Conservation (phyloP, 2,113 vertebrate species). For the Cavia aperea region DNA sequence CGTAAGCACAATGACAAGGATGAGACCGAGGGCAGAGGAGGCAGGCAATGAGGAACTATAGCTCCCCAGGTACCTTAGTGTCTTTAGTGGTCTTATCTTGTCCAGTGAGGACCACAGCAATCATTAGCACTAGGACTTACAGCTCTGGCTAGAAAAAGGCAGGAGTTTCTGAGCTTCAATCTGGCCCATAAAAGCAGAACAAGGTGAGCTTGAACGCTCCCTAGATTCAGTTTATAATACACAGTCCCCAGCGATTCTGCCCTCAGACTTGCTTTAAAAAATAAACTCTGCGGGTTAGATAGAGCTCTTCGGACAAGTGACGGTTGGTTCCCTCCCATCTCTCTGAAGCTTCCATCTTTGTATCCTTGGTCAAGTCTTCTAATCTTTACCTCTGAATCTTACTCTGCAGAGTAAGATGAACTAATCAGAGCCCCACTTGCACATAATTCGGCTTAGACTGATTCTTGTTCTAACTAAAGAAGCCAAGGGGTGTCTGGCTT, state of each 20-base stretch:
- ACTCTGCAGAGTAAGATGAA: background rate
- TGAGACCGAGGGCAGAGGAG: background rate
- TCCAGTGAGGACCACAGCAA: no score
- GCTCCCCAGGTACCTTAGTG: no score
- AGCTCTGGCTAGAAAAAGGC: background rate
- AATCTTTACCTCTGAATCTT: background rate
- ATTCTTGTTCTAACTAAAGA: background rate
- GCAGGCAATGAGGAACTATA: no score
- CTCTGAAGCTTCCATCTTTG: background rate
- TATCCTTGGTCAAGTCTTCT: background rate
- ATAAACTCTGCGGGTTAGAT: background rate
- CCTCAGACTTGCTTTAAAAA: background rate
- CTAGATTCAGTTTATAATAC: background rate
- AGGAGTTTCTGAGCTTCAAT: background rate
- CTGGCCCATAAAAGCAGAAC: background rate
- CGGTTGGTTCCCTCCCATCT: background rate
- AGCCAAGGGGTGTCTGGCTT: background rate
- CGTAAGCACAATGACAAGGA: background rate
- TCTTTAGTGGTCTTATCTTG: no score
- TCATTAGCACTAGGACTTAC: no score
- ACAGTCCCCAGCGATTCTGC: background rate
- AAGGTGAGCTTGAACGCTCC: no score
- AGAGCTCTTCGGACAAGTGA: background rate
- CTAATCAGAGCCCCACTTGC: background rate
- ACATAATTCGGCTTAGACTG: background rate